phyloP scores from a whole-genome alignment of 2,113 vertebrate genomes.

The Rhinogobius similis region DNA sequence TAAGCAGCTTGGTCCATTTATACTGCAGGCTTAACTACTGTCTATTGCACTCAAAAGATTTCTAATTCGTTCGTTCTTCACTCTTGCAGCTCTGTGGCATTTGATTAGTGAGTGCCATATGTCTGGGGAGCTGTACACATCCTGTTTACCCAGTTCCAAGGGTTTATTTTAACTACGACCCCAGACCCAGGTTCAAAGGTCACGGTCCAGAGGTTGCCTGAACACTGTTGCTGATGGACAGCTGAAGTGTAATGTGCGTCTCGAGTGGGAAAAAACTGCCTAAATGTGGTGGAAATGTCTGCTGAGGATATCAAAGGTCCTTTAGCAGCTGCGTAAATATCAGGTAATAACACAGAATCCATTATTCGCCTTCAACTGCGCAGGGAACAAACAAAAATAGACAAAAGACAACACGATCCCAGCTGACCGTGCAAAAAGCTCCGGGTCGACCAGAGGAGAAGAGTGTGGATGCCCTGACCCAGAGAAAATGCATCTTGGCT shows the following conservation, averaged over 20 bases:
- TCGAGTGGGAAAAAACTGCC: constrained; percentile 22
- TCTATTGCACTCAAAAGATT: constrained; percentile 3
- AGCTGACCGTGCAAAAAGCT: constrained; percentile 48
- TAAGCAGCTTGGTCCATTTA: constrained; percentile 53
- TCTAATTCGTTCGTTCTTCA: constrained; percentile 17
- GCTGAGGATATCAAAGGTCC: constrained; percentile 67
- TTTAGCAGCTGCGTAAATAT: constrained; percentile 79
- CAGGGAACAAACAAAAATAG: constrained; percentile 70
- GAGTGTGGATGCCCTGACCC: constrained; percentile 39
- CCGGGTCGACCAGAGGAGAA: constrained; percentile 40
- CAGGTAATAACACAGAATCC: constrained; percentile 71
- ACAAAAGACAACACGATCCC: constrained; percentile 70
- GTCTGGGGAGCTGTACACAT: constrained; percentile 58
- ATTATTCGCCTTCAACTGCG: constrained; percentile 68
- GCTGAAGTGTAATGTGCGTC: constrained; percentile 47
- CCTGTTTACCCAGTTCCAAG: constrained; percentile 63
- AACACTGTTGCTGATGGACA: constrained; percentile 60
- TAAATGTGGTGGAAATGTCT: constrained; percentile 22
- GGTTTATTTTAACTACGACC: constrained; percentile 69
- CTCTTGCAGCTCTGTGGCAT: constrained; percentile 15
- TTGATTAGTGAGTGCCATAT: constrained; percentile 58
- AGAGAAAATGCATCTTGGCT: constrained; percentile 53
- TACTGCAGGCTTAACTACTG: constrained; percentile 17
- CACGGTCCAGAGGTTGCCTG: constrained; percentile 37
- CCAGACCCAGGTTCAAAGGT: constrained; percentile 39